Base-by-base conservation (phyloP, 2,888 invertebrate species). In the Himalopsyche japonica region DNA sequence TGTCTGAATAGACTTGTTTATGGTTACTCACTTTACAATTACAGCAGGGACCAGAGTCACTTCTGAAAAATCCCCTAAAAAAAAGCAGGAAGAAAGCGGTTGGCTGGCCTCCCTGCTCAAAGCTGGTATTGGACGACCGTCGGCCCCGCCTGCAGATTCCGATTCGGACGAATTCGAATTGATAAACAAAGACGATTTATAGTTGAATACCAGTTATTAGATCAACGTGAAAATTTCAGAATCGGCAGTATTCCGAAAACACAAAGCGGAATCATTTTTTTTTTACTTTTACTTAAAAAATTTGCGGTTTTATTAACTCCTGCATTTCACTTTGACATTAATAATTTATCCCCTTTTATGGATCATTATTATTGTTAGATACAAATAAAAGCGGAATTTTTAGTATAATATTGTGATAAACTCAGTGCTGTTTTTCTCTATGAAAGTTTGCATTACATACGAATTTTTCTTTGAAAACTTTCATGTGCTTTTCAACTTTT, bases 151-250 rank as follows among this genome's bases (percentile, higher is more conserved):
- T 0, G 12, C 24, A 30, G 85, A 86, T 47, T 85, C 83, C 3
- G 86, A 86, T 70, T 83, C 86, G 1, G 86, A 86, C 43, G 87
- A 86, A 37, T 87, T 87, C 48, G 87, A 87, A 49, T 81, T 87
- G 32, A 84, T 87, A 34, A 82, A 85, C 47, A 82, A 81, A n/a
- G 84, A 83, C 20, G 86, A 86, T 32, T 87, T 87, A 87, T 87
- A 87, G 87, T 86, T 82, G 20, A 10, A 57, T 57, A 43, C 43
- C 43, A 15, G 15, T 43, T 15, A 43, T 15, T 43, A 43, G 1
- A 43, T 15, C 15, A 2, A 43, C 15, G 43, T 15, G 12, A 15
- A 43, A 43, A 43, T 43, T 12, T 70, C 27, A 15, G 30, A 70
- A 70, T 70, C 70, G 3, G 30, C 27, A 30, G 27, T 12, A 12